Evolutionary conservation across 2,888 invertebrate species (phyloP), one percentile per base, ranked within the genome.

Genomic region (Atherix ibis): DNA sequence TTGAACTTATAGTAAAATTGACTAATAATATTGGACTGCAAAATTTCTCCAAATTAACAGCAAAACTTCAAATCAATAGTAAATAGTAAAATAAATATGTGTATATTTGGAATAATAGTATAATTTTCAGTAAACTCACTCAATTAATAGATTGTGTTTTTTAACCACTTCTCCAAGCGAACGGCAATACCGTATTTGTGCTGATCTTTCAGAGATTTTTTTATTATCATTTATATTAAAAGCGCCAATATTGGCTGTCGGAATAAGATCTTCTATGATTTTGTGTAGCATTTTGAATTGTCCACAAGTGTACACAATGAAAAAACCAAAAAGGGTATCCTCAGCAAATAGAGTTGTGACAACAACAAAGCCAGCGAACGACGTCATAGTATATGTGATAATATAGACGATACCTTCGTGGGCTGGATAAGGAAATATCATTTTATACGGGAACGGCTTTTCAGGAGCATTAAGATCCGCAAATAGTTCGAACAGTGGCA

Each of bases 361-460:
- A 5, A 56, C 60, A 40, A 52, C 54, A 19, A 60, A 48, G 4
- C 60, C 61, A 10, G 59, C 59, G 31, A 47, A 52, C 1, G 56
- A 48, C 0, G 59, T 58, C 32, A 58, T 54, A 3, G 56, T 35
- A 32, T 60, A 60, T 2, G 60, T 60, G 4, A 54, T 13, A 2
- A 46, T 40, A 41, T 61, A 60, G 14, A 37, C 34, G 48, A 48
- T 47, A 18, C 46, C 51, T 4, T 40, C 43, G 31, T 57, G 45
- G 1, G 58, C 53, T 40, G 56, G 44, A 34, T 44, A 60, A 2
- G 57, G 58, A 38, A 61, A 61, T 2, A 50, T 33, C 60, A 60
- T 60, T 47, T 56, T 56, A 32, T 61, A 60, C 1, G 60, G 60
- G 43, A 59, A 61, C n/a, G 58, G 60, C 35, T 54, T 58, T 16